These are phyloP conservation scores for Vanessa cardui DNA, from an alignment of 2,888 invertebrate genomes.

Conservation along the genomic window DNA sequence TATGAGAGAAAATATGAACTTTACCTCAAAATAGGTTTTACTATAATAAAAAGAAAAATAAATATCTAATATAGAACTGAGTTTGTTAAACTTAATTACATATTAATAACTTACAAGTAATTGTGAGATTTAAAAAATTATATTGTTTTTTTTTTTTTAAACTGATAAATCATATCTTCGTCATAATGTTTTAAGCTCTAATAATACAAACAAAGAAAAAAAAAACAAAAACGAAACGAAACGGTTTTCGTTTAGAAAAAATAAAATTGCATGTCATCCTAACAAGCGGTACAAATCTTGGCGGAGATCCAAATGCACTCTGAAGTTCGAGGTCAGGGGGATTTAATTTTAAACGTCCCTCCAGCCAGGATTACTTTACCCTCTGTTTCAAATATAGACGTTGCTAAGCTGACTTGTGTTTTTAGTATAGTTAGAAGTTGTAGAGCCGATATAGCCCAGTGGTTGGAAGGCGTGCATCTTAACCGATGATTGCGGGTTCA, in stretches of 20 bases:
- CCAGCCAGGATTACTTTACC: constrained; percentile 22
- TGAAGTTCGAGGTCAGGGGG: constrained; percentile 42
- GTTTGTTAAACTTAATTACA: no score
- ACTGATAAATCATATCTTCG: background rate
- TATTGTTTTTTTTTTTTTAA: background rate
- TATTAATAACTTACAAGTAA: no score
- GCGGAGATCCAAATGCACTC: constrained; percentile 37
- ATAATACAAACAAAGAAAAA: background rate
- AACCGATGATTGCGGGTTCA: no score
- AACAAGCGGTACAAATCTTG: constrained; percentile 18
- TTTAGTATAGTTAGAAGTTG: no score
- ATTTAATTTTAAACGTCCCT: constrained; percentile 38
- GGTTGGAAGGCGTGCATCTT: no score
- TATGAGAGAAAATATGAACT: constrained; percentile 24
- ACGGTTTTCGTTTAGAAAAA: background rate
- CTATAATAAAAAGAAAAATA: no score
- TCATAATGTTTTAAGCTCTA: background rate
- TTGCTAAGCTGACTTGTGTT: constrained; percentile 6
- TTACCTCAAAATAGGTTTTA: background rate
- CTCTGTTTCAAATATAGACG: constrained; percentile 26
- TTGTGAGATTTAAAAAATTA: background rate
- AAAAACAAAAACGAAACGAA: background rate
- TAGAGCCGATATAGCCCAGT: no score
- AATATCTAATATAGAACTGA: no score
- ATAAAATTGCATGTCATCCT: constrained; percentile 13